Percentiles rank a stretch among this genome's conserved stretches.
phyloP scores from a whole-genome alignment of 2,888 invertebrate species.

The Tridacna crocea region DNA sequence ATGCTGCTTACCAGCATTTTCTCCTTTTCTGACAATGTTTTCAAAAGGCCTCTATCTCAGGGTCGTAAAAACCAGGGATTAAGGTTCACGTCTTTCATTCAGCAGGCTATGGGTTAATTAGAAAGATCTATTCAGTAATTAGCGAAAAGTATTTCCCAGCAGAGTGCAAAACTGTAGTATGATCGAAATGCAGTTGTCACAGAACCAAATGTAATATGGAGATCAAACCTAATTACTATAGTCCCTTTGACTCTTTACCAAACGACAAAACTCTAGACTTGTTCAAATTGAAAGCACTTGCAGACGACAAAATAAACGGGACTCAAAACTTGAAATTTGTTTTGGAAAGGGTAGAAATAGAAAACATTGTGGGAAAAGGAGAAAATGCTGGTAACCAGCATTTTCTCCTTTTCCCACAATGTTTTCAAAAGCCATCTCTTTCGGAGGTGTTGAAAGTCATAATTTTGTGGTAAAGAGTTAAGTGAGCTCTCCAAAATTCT shows the following conservation, averaged over 20 bases:
- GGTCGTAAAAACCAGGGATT: too few species aligned
- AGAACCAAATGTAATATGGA: not conserved
- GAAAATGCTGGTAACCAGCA: not conserved
- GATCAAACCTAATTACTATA: not conserved
- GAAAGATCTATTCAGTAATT: too few species aligned
- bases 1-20: not conserved
- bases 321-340: too few species aligned
- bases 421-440: not conserved
- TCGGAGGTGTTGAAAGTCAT: too few species aligned
- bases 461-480: too few species aligned
- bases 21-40: not conserved
- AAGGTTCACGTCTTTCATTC: too few species aligned
- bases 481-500: too few species aligned
- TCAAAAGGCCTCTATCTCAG: not conserved
- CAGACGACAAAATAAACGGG: too few species aligned
- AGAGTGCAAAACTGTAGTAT: not conserved
- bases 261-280: too few species aligned
- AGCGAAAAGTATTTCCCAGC: not conserved
- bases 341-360: too few species aligned
- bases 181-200: not conserved
- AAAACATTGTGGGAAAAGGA: slow-evolving; percentile 10
- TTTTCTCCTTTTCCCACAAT: slow-evolving; percentile 1
- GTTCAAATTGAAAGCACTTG: too few species aligned
- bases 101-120: too few species aligned
- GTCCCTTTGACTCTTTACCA: not conserved